phyloP scores from a whole-genome alignment of 1,140 invertebrate species.

The Drosophila seguyi region DNA sequence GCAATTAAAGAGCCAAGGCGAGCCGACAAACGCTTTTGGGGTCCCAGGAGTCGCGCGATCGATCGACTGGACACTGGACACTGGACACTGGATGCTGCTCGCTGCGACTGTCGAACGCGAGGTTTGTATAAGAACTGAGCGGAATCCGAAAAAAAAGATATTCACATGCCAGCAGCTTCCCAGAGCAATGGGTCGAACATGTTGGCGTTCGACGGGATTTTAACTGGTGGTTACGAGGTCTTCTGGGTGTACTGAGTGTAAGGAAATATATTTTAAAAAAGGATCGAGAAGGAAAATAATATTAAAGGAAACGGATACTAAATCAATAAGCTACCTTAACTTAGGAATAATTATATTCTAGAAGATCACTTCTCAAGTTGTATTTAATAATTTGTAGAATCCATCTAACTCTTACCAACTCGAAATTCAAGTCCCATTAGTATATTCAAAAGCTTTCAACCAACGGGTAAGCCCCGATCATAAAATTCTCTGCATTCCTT shows the following conservation, averaged over 20 bases:
- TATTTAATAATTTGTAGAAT: no score
- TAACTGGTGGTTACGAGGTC: not conserved
- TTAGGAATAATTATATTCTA: no score
- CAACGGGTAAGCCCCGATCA: no score
- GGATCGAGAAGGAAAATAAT: not conserved
- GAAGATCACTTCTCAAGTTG: no score
- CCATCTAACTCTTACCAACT: no score
- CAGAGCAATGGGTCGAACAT: conserved; percentile 57
- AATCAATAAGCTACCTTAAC: no score
- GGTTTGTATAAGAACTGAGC: conserved; percentile 73
- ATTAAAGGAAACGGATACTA: no score
- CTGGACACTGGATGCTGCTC: not conserved
- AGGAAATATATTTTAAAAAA: no score
- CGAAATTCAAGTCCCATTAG: no score
- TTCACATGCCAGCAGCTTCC: conserved; percentile 42
- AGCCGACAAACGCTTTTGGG: conserved; percentile 50
- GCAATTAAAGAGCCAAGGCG: conserved; percentile 70
- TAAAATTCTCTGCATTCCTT: no score
- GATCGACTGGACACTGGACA: not conserved
- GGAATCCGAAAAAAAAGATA: conserved; percentile 24
- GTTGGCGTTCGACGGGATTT: conserved; percentile 47
- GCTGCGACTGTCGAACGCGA: conserved; percentile 49
- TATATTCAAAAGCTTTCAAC: no score
- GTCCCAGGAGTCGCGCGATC: conserved; percentile 23
- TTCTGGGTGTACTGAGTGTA: not conserved